phyloP scores from a whole-genome alignment of 2,888 invertebrate genomes.

The Belgica antarctica region DNA sequence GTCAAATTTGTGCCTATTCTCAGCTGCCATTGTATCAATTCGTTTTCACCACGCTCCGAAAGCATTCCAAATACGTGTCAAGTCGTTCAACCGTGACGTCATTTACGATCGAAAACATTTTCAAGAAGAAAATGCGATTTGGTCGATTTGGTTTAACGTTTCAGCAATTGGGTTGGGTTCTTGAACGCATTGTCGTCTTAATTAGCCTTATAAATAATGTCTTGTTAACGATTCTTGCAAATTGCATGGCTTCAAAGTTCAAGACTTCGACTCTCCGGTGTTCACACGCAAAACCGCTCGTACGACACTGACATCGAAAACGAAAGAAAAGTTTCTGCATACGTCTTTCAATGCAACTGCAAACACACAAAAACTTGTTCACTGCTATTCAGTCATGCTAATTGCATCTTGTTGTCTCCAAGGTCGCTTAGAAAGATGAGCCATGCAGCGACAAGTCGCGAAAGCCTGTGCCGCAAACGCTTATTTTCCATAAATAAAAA shows the following conservation, averaged over 20 bases:
- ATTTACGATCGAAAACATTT: too few relatives aligned
- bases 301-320: constrained; percentile 20
- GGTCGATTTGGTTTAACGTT: constrained; percentile 23
- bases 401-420: constrained; percentile 21
- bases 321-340: neutral
- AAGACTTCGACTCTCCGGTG: neutral
- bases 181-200: neutral
- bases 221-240: neutral
- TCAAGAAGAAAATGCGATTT: neutral
- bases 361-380: neutral
- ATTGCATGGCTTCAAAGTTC: neutral
- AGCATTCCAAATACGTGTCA: too few relatives aligned
- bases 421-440: constrained; percentile 13
- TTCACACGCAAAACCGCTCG: neutral
- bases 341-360: too few relatives aligned
- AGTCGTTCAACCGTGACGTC: too few relatives aligned
- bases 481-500: neutral
- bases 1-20: too few relatives aligned
- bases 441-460: neutral
- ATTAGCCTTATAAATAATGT: constrained; percentile 16
- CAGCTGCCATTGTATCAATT: too few relatives aligned
- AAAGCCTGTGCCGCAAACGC: neutral
- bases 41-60: too few relatives aligned
- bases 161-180: constrained; percentile 1
- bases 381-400: constrained; percentile 1